Evolutionary conservation across 2,797 vertebrate genomes (phyloP).

Genomic region (Bradypodion pumilum): DNA sequence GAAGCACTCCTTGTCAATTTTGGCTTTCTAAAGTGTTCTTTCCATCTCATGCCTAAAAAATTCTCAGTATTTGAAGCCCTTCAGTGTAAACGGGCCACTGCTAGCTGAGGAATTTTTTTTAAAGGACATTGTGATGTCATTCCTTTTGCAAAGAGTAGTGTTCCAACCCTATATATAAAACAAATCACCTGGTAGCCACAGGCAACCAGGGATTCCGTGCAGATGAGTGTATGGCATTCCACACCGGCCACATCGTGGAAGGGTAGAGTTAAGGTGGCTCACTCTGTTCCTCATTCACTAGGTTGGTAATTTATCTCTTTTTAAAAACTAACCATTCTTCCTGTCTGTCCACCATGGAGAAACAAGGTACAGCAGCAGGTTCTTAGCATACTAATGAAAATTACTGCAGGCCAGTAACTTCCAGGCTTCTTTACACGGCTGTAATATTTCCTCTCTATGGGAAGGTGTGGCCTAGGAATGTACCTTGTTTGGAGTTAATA

Average conservation of each 20-base stretch:
- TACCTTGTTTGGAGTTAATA: neutral
- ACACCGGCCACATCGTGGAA: neutral
- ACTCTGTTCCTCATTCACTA: neutral
- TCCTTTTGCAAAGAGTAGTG: constrained; percentile 12
- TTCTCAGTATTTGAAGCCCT: neutral
- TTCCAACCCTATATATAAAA: neutral
- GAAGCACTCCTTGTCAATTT: neutral
- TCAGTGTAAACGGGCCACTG: neutral
- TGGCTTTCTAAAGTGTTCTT: neutral
- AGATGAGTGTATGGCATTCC: neutral
- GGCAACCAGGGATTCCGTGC: constrained; percentile 20
- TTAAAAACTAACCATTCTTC: neutral
- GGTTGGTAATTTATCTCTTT: neutral
- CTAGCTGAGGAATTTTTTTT: neutral
- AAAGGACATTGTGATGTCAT: constrained; percentile 24
- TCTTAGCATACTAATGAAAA: neutral
- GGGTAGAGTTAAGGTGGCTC: neutral
- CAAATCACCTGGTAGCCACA: neutral
- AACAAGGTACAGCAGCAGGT: neutral
- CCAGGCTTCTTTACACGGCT: neutral
- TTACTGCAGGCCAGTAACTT: neutral
- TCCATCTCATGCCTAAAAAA: constrained; percentile 4
- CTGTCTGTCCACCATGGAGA: neutral
- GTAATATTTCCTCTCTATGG: neutral
- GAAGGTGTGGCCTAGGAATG: neutral